phyloP scores from a whole-genome alignment of 2,797 vertebrate genomes.

The Anguilla megastoma region DNA sequence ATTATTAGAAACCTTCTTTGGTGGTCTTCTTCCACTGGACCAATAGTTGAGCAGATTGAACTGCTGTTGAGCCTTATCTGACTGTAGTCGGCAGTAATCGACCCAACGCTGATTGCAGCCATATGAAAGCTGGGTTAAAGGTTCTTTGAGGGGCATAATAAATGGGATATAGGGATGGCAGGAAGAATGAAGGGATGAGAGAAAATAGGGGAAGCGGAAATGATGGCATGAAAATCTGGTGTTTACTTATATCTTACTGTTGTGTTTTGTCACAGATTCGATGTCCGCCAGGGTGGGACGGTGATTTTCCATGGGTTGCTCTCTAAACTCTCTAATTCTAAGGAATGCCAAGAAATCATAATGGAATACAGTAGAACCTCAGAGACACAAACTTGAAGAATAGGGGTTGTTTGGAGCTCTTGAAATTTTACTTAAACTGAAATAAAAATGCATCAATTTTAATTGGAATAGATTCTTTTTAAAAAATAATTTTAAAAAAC shows the following conservation, averaged over 20 bases:
- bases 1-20: not conserved
- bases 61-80: not conserved
- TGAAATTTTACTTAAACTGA: not conserved
- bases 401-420: not conserved
- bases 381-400: not conserved
- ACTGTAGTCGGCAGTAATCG: not conserved
- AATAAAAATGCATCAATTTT: not conserved
- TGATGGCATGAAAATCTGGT: not conserved
- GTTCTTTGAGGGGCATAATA: not conserved
- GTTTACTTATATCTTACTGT: not conserved
- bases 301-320: slow-evolving; percentile 53
- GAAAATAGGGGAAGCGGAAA: not conserved
- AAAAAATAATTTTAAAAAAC: no score
- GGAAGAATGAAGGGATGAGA: not conserved
- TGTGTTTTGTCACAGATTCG: slow-evolving; percentile 55
- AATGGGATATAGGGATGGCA: not conserved
- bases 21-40: not conserved
- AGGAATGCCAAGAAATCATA: slow-evolving; percentile 43
- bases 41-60: not conserved
- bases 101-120: not conserved
- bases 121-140: not conserved
- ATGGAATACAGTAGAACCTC: slow-evolving; percentile 3
- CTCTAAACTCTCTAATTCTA: slow-evolving; percentile 35
- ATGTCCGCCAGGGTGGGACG: slow-evolving; percentile 41
- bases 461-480: not conserved